phyloP scores from a whole-genome alignment of 2,113 vertebrate species.

The Anhinga anhinga region DNA sequence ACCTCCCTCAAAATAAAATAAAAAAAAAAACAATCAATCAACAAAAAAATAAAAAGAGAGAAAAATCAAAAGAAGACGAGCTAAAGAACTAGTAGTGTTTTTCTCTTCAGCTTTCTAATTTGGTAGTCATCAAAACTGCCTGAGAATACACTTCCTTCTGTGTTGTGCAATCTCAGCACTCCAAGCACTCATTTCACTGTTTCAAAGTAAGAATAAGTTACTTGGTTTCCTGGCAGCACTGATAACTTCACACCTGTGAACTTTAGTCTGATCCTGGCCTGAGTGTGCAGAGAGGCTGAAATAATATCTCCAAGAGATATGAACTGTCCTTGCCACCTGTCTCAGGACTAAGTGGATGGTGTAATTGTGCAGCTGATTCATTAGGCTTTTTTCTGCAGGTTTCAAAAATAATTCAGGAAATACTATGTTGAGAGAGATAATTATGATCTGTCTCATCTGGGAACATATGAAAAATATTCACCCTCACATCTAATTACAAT shows the following conservation, averaged over 20 bases:
- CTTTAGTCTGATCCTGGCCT: background rate
- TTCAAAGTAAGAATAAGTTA: background rate
- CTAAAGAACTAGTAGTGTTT: background rate
- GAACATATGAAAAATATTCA: background rate
- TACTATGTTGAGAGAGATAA: background rate
- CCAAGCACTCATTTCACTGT: background rate
- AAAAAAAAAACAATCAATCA: background rate
- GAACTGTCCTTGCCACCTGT: background rate
- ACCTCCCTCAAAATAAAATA: too few relatives aligned
- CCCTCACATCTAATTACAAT: background rate
- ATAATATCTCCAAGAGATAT: background rate
- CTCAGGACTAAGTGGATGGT: background rate
- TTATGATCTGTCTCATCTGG: background rate
- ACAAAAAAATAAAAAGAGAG: too few relatives aligned
- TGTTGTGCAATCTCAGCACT: background rate
- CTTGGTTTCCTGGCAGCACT: background rate
- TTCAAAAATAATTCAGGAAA: background rate
- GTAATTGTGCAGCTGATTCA: background rate
- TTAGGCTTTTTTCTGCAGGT: background rate
- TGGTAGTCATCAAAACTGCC: background rate
- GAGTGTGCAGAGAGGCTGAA: background rate
- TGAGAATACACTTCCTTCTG: background rate
- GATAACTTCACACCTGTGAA: background rate
- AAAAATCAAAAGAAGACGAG: fast-evolving
- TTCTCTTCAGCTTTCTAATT: background rate